Conservation (phyloP, 2,888 invertebrate genomes). For the Cephus pulcher region DNA sequence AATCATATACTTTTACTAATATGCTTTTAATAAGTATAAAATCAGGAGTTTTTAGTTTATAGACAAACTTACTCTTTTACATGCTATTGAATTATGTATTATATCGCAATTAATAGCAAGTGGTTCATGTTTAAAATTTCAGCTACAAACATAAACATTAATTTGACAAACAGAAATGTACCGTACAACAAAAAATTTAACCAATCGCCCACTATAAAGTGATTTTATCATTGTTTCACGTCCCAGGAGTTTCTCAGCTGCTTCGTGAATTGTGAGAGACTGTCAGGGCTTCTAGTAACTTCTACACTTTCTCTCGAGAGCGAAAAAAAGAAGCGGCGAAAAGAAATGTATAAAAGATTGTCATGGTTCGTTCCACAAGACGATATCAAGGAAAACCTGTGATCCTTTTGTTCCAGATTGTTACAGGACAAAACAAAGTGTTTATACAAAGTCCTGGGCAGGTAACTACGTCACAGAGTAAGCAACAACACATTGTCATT, state of each 20-base stretch:
- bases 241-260: neutral
- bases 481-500: conserved; percentile 55
- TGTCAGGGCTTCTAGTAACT: neutral
- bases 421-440: conserved; percentile 55
- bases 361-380: neutral
- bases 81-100: neutral
- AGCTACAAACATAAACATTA: neutral
- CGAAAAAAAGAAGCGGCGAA: neutral
- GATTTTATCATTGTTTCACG: neutral
- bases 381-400: neutral
- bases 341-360: neutral
- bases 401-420: conserved; percentile 46
- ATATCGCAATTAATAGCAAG: neutral
- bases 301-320: neutral
- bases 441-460: conserved; percentile 58
- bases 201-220: neutral
- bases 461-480: conserved; percentile 49
- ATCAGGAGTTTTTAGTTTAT: neutral
- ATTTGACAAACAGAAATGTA: neutral
- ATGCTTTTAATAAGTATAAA: neutral
- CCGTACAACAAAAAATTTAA: neutral
- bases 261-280: neutral
- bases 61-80: neutral
- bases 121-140: neutral
- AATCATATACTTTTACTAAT: neutral